A percentile compares a stretch with the other conserved stretches of the same genome.
Conservation (phyloP, 2,888 invertebrate genomes). For the Electrophaes corylata region DNA sequence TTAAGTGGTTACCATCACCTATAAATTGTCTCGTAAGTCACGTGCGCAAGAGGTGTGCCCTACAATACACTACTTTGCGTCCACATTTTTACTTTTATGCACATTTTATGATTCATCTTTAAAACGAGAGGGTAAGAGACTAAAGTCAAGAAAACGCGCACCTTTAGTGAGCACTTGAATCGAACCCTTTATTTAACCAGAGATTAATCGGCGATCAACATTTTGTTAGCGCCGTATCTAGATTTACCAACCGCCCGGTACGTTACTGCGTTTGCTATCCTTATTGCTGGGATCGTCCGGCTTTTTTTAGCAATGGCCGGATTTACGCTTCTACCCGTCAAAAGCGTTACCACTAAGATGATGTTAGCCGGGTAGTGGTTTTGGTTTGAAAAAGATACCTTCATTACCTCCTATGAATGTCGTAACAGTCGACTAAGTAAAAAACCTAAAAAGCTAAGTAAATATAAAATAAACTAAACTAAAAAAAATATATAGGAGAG, state of each 20-base stretch:
- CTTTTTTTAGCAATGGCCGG: conserved; percentile 6
- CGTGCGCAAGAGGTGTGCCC: too few species aligned
- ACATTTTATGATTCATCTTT: conserved; percentile 29
- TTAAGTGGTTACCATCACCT: too few species aligned
- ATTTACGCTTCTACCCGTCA: background rate
- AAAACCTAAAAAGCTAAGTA: too few species aligned
- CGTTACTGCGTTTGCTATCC: conserved; percentile 76
- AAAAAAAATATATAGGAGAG: too few species aligned
- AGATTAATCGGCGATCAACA: conserved; percentile 41
- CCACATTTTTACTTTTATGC: too few species aligned
- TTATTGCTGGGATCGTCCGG: conserved; percentile 47
- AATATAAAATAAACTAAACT: too few species aligned
- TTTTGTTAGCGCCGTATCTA: conserved; percentile 51
- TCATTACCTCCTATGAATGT: too few species aligned
- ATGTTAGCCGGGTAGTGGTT: too few species aligned
- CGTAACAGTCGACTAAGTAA: too few species aligned
- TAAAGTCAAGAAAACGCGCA: conserved; percentile 23
- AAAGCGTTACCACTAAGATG: background rate
- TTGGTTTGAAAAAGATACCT: too few species aligned
- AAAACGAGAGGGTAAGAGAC: conserved; percentile 14
- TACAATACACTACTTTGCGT: too few species aligned
- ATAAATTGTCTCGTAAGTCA: too few species aligned
- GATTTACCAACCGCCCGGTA: conserved; percentile 64
- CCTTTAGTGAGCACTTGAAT: conserved; percentile 20
- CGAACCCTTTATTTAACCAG: conserved; percentile 36